Evolutionary conservation across 2,113 vertebrate species (phyloP), one percentile per base, ranked within the genome.

Genomic region (Cheirogaleus medius): DNA sequence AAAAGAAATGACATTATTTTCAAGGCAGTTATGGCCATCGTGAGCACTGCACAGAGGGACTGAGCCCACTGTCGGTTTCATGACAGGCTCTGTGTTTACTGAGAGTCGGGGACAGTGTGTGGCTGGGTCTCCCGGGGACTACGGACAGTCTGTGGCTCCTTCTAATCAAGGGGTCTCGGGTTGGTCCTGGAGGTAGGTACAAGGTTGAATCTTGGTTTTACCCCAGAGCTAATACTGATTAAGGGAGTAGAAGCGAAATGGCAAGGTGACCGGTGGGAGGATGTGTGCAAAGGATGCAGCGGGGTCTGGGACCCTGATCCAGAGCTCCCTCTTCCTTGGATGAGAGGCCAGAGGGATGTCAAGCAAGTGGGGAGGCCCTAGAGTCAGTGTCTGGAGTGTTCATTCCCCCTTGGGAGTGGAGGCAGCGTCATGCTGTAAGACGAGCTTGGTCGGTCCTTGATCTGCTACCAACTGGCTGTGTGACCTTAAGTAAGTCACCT

Each of bases 101-200:
- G 6, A 27, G 60, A 34, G 17, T 9, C 1, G 0, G 0, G 11
- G 8, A 6, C 0, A 9, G 39, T 58, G 44, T 0, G 5, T 0
- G 44, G 44, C 42, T 37, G 34, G 15, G 68, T n/a, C 20, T 56
- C 18, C 23, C 2, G 0, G 32, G 21, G 18, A 20, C 42, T 54
- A 20, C 8, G 2, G 1, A 8, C 56, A 1, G 3, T 13, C 71
- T 14, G n/a, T 12, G 32, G n/a, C 12, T 47, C n/a, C 63, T 56
- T 95, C 44, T 6, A 9, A 27, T 9, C 5, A 81, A 34, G 60
- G 34, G 9, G 54, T 14, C 23, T n/a, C 29, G 20, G 49, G 9
- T 84, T 13, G 29, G 7, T 23, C 29, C 14, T 42, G 47, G 32
- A 6, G 34, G 44, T 4, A 12, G 58, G 34, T 6, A 7, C 10